A percentile compares a stretch with the other conserved stretches of the same genome.
Conservation (phyloP, 2,888 invertebrate species). For the Elaeidobius kamerunicus region DNA sequence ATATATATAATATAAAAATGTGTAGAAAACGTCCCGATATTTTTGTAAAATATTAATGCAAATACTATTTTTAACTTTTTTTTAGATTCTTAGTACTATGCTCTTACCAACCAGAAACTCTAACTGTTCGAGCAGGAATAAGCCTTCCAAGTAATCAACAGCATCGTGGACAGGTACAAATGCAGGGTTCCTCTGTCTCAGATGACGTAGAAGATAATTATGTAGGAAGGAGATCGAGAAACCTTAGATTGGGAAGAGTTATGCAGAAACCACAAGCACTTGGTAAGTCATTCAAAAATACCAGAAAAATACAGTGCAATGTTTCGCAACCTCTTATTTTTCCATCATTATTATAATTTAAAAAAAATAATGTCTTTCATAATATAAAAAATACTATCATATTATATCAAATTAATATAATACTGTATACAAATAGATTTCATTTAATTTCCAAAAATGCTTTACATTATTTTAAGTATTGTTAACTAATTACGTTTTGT, state of each 20-base stretch:
- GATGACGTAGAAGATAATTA: constrained; percentile 39
- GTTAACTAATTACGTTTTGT: no score
- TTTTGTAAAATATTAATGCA: constrained; percentile 2
- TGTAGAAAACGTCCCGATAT: background rate
- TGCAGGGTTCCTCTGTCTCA: constrained; percentile 46
- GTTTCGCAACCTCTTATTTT: no score
- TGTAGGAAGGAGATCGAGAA: constrained; percentile 41
- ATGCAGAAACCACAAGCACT: constrained; percentile 46
- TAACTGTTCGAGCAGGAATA: constrained; percentile 77
- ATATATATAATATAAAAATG: no score
- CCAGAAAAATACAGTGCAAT: background rate
- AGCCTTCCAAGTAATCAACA: constrained; percentile 61
- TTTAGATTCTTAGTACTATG: constrained; percentile 73
- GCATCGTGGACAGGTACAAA: constrained; percentile 49
- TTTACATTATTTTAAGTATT: no score
- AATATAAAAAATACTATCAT: no score
- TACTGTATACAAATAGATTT: no score
- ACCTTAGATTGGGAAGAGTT: constrained; percentile 40
- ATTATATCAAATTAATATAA: no score
- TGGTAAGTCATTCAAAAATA: constrained; percentile 37
- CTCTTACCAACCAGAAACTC: constrained; percentile 76
- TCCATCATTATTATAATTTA: no score
- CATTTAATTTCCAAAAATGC: no score
- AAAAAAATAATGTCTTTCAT: no score
- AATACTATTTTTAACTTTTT: constrained; percentile 20